phyloP scores from a whole-genome alignment of 2,888 invertebrate genomes.

The Drosophila acutilabella region DNA sequence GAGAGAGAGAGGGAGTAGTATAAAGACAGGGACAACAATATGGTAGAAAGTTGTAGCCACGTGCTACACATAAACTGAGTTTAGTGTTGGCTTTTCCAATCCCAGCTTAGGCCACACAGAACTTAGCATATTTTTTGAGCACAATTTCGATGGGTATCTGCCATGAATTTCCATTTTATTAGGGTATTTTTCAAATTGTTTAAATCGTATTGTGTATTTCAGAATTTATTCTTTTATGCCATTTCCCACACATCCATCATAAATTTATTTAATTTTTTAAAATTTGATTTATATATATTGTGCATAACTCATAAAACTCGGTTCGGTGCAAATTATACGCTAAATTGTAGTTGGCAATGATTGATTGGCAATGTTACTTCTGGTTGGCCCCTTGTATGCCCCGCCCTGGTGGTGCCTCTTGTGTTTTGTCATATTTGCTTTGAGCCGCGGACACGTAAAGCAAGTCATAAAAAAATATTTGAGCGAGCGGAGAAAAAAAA shows the following conservation, averaged over 20 bases:
- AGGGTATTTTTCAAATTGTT: neutral
- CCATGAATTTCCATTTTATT: slow-evolving; percentile 2
- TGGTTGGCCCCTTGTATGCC: neutral
- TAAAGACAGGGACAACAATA: neutral
- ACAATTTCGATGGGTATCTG: slow-evolving; percentile 26
- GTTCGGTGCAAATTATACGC: slow-evolving; percentile 63
- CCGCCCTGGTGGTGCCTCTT: neutral
- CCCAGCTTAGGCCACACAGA: slow-evolving; percentile 10
- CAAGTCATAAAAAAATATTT: slow-evolving; percentile 80
- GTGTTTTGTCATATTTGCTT: slow-evolving; percentile 50
- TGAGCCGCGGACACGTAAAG: slow-evolving; percentile 58
- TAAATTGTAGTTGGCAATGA: slow-evolving; percentile 74
- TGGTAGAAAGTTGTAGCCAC: slow-evolving; percentile 19
- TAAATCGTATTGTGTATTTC: neutral
- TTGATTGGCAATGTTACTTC: slow-evolving; percentile 55
- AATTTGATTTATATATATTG: slow-evolving; percentile 31
- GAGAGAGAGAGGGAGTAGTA: neutral
- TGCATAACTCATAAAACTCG: slow-evolving; percentile 35
- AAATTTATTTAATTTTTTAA: slow-evolving; percentile 29
- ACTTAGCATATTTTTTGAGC: neutral
- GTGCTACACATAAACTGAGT: slow-evolving; percentile 41
- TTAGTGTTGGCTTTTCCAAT: neutral
- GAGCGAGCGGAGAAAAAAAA: slow-evolving; percentile 36
- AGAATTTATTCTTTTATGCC: slow-evolving; percentile 1
- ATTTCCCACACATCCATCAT: slow-evolving; percentile 28